Conservation (phyloP, 2,888 invertebrate species). For the Slavum lentiscoides region DNA sequence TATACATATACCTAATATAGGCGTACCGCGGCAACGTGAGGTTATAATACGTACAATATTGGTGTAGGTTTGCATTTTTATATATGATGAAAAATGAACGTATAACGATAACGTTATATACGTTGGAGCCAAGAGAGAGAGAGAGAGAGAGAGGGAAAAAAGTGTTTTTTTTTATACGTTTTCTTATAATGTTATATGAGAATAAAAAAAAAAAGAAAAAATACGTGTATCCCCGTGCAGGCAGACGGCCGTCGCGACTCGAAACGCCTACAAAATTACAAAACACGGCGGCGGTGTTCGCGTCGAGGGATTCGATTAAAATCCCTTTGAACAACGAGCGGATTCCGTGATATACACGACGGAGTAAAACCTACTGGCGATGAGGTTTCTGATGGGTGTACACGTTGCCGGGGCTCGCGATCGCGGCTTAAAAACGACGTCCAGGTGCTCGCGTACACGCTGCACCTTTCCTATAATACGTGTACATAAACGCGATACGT, state of each 20-base stretch:
- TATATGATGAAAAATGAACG: not conserved
- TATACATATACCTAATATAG: too few species aligned
- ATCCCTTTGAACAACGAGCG: conserved; percentile 14
- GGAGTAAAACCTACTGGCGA: not conserved
- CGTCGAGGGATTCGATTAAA: conserved; percentile 35
- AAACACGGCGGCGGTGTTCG: not conserved
- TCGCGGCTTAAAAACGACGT: not conserved
- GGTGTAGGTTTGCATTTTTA: too few species aligned
- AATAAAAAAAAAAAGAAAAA: too few species aligned
- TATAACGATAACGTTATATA: not conserved
- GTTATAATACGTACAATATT: too few species aligned
- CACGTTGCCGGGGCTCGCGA: not conserved
- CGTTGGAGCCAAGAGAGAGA: too few species aligned
- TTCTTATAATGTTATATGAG: not conserved
- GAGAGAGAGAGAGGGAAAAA: not conserved
- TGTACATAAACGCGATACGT: not conserved
- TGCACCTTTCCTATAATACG: not conserved
- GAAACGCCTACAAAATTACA: conserved; percentile 3
- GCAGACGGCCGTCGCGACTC: conserved; percentile 7
- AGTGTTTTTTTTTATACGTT: too few species aligned
- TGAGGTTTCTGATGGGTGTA: too few species aligned
- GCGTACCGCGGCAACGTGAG: too few species aligned
- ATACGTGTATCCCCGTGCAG: not conserved
- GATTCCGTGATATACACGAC: not conserved
- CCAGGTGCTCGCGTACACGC: not conserved